Base-by-base conservation (phyloP, 2,113 vertebrate genomes). In the Heptranchias perlo region DNA sequence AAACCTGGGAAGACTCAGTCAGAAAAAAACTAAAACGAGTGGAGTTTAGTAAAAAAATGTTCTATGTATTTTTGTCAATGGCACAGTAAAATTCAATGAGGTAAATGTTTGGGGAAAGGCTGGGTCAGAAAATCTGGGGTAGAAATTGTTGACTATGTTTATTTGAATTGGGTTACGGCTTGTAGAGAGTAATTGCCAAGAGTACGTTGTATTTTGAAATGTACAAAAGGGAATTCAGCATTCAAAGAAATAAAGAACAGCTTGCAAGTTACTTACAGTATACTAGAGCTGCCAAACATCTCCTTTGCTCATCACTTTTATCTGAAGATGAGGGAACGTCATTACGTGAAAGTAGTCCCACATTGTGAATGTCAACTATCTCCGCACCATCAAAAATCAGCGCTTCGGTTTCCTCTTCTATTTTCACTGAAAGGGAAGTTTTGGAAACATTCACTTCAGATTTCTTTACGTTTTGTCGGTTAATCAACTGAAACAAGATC, bases 371-470 rank as follows among this genome's bases (percentile, higher is more conserved):
- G 93, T 95, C 93, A 95, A 95, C n/a, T 44, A 95, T 39, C 23
- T 95, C 93, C 4, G 93, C 93, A 49, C 93, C 93, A 67, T 95
- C 93, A 95, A 95, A 95, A 69, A 95, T 95, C 64, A 95, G 93
- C 1, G 93, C 64, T 95, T 95, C 64, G 0, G 49, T 47, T 49
- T 95, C 64, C 2, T 95, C 93, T 69, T 95, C 93, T 95, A 39
- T 35, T 95, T 95, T 95, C 93, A 95, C 93, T 95, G 64, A 4
- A 95, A 95, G 11, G 25, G 39, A 95, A 95, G 25, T 11, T 61
- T 95, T 67, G n/a, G 62, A 69, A 95, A 49, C 8, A 64, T 2
- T 95, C 11, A 95, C 47, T 95, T 95, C 93, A 69, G 11, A 10
- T 95, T 69, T 47, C 28, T 39, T 39, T 35, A 52, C 0, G 49